phyloP scores from a whole-genome alignment of 2,888 invertebrate genomes.

The Elegia similella region DNA sequence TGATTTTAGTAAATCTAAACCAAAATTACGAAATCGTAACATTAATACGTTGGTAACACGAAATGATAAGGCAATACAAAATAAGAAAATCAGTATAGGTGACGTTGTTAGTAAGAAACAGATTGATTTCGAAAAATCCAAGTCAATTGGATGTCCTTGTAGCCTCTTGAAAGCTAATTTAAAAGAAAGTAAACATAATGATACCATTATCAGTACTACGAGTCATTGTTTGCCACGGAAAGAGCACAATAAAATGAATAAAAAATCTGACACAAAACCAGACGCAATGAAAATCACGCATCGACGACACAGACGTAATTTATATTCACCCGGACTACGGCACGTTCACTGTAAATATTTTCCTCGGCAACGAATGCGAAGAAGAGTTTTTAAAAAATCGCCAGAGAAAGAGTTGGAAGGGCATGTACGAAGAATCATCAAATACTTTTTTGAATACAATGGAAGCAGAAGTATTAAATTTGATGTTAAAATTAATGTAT shows the following conservation, averaged over 20 bases:
- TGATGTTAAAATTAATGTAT: conserved; percentile 54
- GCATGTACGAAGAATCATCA: conserved; percentile 45
- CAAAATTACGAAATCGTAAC: background rate
- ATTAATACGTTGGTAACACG: background rate
- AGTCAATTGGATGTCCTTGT: background rate
- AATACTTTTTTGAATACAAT: conserved; percentile 44
- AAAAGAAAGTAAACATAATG: background rate
- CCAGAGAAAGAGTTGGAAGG: conserved; percentile 33
- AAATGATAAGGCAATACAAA: background rate
- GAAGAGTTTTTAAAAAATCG: conserved; percentile 36
- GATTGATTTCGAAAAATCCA: background rate
- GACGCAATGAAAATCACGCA: background rate
- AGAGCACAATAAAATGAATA: conserved; percentile 8
- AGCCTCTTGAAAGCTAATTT: background rate
- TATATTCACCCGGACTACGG: background rate
- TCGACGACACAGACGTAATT: conserved; percentile 18
- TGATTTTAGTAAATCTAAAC: conserved; percentile 23
- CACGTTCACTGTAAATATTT: background rate
- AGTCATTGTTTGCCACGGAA: background rate
- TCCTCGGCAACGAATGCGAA: conserved; percentile 16
- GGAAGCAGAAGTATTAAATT: conserved; percentile 48
- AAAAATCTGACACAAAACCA: background rate
- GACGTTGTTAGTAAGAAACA: background rate
- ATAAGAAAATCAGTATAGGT: background rate
- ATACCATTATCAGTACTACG: background rate